phyloP scores from a whole-genome alignment of 2,888 invertebrate genomes.

The Amblyjoppa fuscipennis region DNA sequence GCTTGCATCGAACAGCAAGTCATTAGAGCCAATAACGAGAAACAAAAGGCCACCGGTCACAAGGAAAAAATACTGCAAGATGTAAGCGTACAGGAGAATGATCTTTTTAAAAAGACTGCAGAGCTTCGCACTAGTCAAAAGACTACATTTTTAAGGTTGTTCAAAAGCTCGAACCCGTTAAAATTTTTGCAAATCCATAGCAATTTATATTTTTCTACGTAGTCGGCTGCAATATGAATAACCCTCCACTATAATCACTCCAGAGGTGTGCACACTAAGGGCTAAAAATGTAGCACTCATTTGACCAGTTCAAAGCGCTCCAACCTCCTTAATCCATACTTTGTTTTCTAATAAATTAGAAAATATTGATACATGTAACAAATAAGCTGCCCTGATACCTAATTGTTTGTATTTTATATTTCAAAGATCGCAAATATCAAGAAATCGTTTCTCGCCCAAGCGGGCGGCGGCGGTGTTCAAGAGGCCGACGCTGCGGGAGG shows the following conservation, averaged over 20 bases:
- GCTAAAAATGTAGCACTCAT: too few species aligned
- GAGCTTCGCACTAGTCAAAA: too few species aligned
- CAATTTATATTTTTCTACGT: too few species aligned
- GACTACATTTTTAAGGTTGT: too few species aligned
- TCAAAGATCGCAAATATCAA: constrained; percentile 93
- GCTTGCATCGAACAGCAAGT: constrained; percentile 96
- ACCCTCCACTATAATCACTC: too few species aligned
- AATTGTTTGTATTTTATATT: not conserved
- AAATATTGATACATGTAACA: not conserved
- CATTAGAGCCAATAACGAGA: constrained; percentile 93
- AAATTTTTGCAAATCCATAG: too few species aligned
- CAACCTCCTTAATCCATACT: not conserved
- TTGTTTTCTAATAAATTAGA: not conserved
- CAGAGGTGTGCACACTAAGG: too few species aligned
- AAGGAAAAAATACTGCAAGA: constrained; percentile 94
- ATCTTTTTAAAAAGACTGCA: too few species aligned
- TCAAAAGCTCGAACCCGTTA: not conserved
- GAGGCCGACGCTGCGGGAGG: constrained; percentile 95
- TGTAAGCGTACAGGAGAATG: constrained; percentile 86
- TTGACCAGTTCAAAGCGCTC: too few species aligned
- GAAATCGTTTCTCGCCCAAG: constrained; percentile 94
- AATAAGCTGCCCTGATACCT: not conserved
- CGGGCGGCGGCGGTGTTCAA: constrained; percentile 87
- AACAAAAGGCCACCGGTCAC: constrained; percentile 92
- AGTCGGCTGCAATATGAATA: too few species aligned